These are phyloP conservation scores for Drosophila tsacasi DNA, from an alignment of 1,140 invertebrate genomes.

Conservation along the genomic window DNA sequence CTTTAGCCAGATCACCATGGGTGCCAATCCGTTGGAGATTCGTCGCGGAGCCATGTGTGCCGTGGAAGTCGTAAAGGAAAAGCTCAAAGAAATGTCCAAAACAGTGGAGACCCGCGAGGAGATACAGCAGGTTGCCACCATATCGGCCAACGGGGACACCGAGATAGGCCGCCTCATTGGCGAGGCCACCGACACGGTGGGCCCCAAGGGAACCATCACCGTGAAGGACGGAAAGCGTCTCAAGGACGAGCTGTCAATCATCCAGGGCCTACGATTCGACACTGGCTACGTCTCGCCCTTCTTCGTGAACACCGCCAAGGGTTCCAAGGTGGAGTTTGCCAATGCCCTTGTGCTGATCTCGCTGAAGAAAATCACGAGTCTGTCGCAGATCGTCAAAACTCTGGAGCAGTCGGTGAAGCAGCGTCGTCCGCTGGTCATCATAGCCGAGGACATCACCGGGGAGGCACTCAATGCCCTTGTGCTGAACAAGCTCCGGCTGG, in stretches of 20 bases:
- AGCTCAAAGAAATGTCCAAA: constrained; percentile 95
- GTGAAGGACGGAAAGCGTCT: constrained; percentile 99
- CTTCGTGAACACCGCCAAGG: constrained; percentile 99
- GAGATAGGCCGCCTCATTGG: constrained; percentile 97
- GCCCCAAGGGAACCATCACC: constrained; percentile 98
- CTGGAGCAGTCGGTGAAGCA: constrained; percentile 97
- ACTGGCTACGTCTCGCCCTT: constrained; percentile 99
- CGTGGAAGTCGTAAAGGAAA: constrained; percentile 95
- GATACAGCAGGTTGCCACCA: constrained; percentile 99
- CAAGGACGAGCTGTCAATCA: constrained; percentile 97
- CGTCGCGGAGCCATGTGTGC: constrained; percentile 98
- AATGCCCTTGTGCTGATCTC: constrained; percentile 97
- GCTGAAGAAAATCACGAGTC: constrained; percentile 98
- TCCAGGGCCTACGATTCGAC: constrained; percentile 99
- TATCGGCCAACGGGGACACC: constrained; percentile 98
- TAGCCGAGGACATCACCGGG: constrained; percentile 99
- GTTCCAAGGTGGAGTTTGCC: constrained; percentile 98
- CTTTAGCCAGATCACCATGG: constrained; percentile 98
- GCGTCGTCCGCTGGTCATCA: constrained; percentile 97
- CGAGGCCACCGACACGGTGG: constrained; percentile 98
- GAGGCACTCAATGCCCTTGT: constrained; percentile 99
- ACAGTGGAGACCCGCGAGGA: constrained; percentile 98
- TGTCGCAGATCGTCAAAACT: constrained; percentile 98
- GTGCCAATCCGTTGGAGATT: constrained; percentile 99
- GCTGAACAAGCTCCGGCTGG: constrained; percentile 98